Evolutionary conservation across 2,888 invertebrate genomes (phyloP).

Genomic region (Lepidocyrtoides sp.): DNA sequence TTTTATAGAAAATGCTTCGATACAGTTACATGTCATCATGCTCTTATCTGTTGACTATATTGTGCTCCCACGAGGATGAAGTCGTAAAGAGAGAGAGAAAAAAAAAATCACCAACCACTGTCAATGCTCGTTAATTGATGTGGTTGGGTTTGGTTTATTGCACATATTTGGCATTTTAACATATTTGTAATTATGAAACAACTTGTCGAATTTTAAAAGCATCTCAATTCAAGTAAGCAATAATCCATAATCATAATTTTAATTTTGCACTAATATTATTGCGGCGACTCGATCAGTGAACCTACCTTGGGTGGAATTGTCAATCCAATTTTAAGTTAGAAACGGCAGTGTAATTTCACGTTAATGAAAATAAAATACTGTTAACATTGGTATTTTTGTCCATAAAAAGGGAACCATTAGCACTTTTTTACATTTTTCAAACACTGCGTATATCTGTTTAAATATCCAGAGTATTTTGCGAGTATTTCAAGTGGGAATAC

Average conservation of each 20-base stretch:
- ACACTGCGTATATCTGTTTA: no score
- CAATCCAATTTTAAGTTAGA: no score
- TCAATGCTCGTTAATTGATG: constrained; percentile 39
- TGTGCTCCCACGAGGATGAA: constrained; percentile 36
- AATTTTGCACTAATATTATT: no score
- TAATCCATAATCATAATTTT: no score
- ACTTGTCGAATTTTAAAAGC: neutral
- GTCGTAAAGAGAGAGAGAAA: neutral
- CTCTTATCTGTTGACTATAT: constrained; percentile 1
- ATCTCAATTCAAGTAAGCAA: neutral
- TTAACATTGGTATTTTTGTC: no score
- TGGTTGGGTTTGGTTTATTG: neutral
- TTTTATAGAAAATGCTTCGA: neutral
- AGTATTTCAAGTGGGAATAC: neutral
- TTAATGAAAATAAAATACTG: no score
- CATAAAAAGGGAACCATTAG: no score
- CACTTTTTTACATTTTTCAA: no score
- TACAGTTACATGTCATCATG: neutral
- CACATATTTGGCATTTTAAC: neutral
- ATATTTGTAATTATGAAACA: constrained; percentile 39
- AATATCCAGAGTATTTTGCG: no score
- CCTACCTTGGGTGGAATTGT: no score
- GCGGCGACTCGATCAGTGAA: no score
- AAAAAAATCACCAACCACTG: constrained; percentile 42
- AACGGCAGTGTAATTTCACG: no score